Evolutionary conservation across 2,888 invertebrate genomes (phyloP), one percentile per base, ranked within the genome.

Genomic region (Pinctada fucata): DNA sequence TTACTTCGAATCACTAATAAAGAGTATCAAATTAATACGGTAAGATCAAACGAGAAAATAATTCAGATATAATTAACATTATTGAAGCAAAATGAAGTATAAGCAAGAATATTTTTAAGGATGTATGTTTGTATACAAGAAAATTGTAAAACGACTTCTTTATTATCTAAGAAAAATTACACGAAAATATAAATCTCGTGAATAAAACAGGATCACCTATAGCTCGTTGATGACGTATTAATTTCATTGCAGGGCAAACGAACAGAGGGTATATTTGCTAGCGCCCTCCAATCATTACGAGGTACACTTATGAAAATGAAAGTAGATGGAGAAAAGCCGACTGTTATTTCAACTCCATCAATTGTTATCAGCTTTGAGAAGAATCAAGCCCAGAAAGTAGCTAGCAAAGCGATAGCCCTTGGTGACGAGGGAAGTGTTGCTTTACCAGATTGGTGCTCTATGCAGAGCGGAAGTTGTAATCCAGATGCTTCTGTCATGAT

Each of bases 371-470:
- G 58, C 5, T 70, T 81, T 10, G 75, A 72, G 13, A 85, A 84
- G 58, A 78, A 82, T 68, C 48, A 50, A 8, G 80, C 79, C 8
- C 31, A 51, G n/a, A 47, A 73, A 45, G 13, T 85, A n/a, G 64
- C 69, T 4, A 80, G 80, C 52, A 71, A 72, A 52, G 78, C 71
- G 5, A 31, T 84, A 10, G 58, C 49, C 3, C 50, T 77, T 8
- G 86, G 85, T 16, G 73, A 81, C 6, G 58, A 8, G 10, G 85
- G 77, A 3, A 67, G 63, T 3, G 79, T 86, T 8, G 48, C 58
- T 0, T 49, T 88, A 8, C 88, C 88, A 10, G 72, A 72, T 47
- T 82, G 83, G 79, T 88, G 87, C 78, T 75, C 79, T 6, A 73
- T 84, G 47, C 76, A 66, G 49, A 71, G 77, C 13, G 47, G 51